Evolutionary conservation across 1,140 invertebrate genomes (phyloP), one percentile per base, ranked within the genome.

Genomic region (Watersipora subatra): DNA sequence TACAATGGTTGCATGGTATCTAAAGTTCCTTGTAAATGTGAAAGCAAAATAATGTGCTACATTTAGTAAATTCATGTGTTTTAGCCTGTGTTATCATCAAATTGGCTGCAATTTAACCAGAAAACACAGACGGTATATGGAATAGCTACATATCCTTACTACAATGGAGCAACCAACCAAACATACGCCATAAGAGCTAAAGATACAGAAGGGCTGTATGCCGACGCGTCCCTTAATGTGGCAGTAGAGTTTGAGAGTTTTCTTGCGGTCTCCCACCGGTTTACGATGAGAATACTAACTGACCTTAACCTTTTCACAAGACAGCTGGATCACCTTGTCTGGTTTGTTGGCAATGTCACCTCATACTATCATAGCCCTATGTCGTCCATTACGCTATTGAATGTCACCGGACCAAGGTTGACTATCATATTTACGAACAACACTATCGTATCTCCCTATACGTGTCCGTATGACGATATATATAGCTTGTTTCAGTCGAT

Each of bases 31-130:
- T n/a, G n/a, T n/a, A n/a, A n/a, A n/a, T n/a, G n/a, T n/a, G n/a
- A n/a, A n/a, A n/a, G n/a, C n/a, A n/a, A n/a, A n/a, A n/a, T n/a
- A n/a, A n/a, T n/a, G n/a, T n/a, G n/a, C n/a, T n/a, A n/a, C n/a
- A n/a, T n/a, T n/a, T n/a, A n/a, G n/a, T n/a, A n/a, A n/a, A n/a
- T n/a, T n/a, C n/a, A n/a, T n/a, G n/a, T n/a, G n/a, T n/a, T n/a
- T n/a, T 85, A 46, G 34, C 7, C n/a, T 7, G 34, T 46, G n/a
- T 46, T n/a, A 12, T n/a, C 34, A 46, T 46, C 34, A 46, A 46
- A 46, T n/a, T 46, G 34, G 34, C n/a, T 46, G 34, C 34, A 46
- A n/a, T n/a, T 46, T n/a, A 46, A n/a, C n/a, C n/a, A 7, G 7
- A 7, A 12, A 7, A 46, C 7, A n/a, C 34, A 46, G 34, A 12